These are phyloP conservation scores for Torymus aiolomorphi DNA, from an alignment of 2,888 invertebrate species.

Conservation along the genomic window DNA sequence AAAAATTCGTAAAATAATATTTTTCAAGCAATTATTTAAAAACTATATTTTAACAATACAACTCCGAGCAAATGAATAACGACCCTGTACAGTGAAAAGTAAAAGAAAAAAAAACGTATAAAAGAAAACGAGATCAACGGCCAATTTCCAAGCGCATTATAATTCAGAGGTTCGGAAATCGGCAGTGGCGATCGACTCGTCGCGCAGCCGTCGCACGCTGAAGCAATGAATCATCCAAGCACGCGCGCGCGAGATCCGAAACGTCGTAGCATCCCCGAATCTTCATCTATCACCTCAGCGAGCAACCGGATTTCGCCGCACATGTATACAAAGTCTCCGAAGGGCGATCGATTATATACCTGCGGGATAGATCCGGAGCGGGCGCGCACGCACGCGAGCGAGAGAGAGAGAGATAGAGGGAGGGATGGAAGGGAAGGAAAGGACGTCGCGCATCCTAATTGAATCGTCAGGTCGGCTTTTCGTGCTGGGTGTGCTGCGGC, in stretches of 20 bases:
- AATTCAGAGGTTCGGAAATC: conserved; percentile 31
- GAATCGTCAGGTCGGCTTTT: conserved; percentile 70
- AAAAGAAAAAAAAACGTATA: background rate
- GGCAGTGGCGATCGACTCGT: conserved; percentile 13
- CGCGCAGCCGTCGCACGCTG: too few relatives aligned
- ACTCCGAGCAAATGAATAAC: too few relatives aligned
- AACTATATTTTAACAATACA: too few relatives aligned
- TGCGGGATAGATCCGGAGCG: background rate
- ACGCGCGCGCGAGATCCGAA: conserved; percentile 18
- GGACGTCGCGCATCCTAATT: conserved; percentile 67
- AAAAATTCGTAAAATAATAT: too few relatives aligned
- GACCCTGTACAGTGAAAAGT: too few relatives aligned
- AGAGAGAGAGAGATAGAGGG: conserved; percentile 8
- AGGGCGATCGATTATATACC: conserved; percentile 65
- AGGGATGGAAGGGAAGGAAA: conserved; percentile 16
- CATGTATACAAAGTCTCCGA: conserved; percentile 61
- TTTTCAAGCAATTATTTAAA: too few relatives aligned
- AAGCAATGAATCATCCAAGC: conserved; percentile 41
- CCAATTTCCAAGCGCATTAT: conserved; percentile 7
- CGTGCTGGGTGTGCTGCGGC: conserved; percentile 65
- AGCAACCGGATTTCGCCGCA: conserved; percentile 60
- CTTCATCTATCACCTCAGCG: conserved; percentile 60
- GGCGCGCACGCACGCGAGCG: background rate
- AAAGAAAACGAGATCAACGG: background rate
- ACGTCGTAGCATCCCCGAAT: conserved; percentile 52